A percentile compares a stretch with the other conserved stretches of the same genome.
These are phyloP conservation scores for Syndactyla subalaris DNA, from an alignment of 2,797 vertebrate genomes.

Conservation along the genomic window DNA sequence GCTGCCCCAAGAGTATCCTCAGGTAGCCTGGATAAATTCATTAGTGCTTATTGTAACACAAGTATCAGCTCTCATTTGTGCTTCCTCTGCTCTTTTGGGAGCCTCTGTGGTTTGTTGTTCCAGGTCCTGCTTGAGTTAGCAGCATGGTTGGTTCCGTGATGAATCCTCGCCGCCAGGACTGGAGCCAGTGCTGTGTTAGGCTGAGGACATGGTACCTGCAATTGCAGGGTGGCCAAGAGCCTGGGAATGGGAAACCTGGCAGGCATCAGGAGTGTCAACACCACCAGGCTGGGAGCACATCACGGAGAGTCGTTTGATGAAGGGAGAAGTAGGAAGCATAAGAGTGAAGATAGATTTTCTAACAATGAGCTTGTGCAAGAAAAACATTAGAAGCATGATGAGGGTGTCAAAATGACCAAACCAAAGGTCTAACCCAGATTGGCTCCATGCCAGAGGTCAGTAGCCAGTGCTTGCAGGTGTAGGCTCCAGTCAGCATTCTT, in stretches of 20 bases:
- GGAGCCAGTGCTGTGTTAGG: neutral
- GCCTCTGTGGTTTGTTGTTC: neutral
- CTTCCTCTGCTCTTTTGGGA: neutral
- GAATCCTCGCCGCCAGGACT: neutral
- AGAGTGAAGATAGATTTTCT: neutral
- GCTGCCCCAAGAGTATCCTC: neutral
- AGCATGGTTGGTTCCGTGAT: accelerated
- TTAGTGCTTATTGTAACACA: neutral
- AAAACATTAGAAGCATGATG: neutral
- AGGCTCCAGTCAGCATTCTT: neutral
- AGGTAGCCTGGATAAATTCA: neutral
- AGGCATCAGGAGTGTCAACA: neutral
- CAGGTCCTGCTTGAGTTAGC: neutral
- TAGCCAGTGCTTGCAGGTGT: neutral
- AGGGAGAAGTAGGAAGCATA: neutral
- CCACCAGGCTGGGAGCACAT: accelerated
- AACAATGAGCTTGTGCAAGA: neutral
- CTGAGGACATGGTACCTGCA: neutral
- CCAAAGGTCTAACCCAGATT: neutral
- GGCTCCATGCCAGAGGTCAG: neutral
- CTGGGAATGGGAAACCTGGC: neutral
- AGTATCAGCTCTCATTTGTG: neutral
- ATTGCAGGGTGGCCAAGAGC: neutral
- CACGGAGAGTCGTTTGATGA: neutral
- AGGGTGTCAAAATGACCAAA: neutral